Evolutionary conservation across 2,888 invertebrate genomes (phyloP).

Genomic region (Steinernema carpocapsae): DNA sequence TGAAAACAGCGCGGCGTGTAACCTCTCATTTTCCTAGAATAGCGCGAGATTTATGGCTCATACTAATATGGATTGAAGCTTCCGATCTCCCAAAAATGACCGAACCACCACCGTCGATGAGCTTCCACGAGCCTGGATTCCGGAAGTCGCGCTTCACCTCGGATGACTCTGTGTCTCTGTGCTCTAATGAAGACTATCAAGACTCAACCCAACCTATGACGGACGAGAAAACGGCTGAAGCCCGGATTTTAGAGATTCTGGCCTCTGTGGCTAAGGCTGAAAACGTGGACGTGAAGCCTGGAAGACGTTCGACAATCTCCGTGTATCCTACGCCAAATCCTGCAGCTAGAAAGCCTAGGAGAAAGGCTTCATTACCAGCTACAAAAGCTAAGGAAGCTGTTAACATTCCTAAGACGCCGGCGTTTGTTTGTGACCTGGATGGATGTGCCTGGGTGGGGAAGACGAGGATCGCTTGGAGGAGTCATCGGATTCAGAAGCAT

Average conservation of each 20-base stretch:
- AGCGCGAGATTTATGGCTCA: no score
- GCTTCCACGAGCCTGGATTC: not conserved
- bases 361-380: not conserved
- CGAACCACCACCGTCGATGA: conserved; percentile 18
- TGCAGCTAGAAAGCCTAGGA: not conserved
- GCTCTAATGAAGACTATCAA: not conserved
- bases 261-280: not conserved
- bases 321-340: not conserved
- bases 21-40: no score
- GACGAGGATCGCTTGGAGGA: conserved; percentile 19
- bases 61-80: no score
- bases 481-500: conserved; percentile 27
- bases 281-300: no score
- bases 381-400: not conserved
- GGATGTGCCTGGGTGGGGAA: conserved; percentile 1
- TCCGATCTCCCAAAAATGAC: not conserved
- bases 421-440: conserved; percentile 20
- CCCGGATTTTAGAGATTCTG: not conserved
- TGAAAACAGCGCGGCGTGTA: no score
- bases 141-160: not conserved
- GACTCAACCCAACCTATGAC: not conserved
- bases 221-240: not conserved
- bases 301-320: not conserved
- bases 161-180: not conserved
- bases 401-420: not conserved